Evolutionary conservation across 2,113 vertebrate genomes (phyloP).

Genomic region (Chiloscyllium plagiosum): DNA sequence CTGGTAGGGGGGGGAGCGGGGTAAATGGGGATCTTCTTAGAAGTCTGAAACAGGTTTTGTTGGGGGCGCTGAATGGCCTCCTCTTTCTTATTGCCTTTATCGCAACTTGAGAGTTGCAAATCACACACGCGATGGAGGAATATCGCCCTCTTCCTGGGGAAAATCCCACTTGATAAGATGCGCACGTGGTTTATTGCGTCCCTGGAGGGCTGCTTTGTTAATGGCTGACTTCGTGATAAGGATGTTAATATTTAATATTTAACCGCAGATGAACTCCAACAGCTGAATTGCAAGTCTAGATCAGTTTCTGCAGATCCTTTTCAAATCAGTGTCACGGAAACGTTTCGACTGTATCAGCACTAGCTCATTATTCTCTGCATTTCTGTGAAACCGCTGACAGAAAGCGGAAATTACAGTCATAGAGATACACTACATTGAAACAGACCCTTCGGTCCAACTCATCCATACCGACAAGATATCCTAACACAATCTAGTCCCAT

Average conservation of each 20-base stretch:
- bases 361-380: too few species aligned
- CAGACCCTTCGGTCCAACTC: too few species aligned
- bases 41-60: background rate
- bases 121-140: background rate
- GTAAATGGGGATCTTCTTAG: background rate
- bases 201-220: background rate
- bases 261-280: background rate
- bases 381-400: too few species aligned
- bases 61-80: background rate
- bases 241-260: background rate
- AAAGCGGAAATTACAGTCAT: too few species aligned
- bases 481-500: too few species aligned
- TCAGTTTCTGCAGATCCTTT: background rate
- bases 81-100: background rate
- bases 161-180: background rate
- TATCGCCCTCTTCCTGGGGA: background rate
- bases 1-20: too few species aligned
- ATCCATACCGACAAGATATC: too few species aligned
- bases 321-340: background rate
- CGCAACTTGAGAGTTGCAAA: background rate
- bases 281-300: background rate
- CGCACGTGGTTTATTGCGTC: background rate
- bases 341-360: background rate
- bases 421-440: too few species aligned
- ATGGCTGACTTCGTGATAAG: background rate